Conservation (phyloP, 2,888 invertebrate genomes). For the Meliscaeva auricollis region DNA sequence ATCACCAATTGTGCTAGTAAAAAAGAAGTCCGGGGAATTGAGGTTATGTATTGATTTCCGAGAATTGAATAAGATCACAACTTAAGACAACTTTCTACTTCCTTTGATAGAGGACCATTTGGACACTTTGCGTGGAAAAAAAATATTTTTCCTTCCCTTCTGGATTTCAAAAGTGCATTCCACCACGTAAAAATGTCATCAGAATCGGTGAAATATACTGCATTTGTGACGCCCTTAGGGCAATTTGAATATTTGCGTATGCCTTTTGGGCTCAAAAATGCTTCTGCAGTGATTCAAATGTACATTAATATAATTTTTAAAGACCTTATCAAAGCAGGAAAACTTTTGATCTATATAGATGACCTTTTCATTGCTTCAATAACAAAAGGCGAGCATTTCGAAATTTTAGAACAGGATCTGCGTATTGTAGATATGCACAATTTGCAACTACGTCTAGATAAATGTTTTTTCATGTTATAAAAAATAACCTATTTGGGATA, state of each 20-base stretch:
- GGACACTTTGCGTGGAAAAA: not conserved
- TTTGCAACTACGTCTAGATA: slow-evolving; percentile 63
- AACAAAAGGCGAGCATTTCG: slow-evolving; percentile 48
- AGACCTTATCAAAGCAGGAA: slow-evolving; percentile 26
- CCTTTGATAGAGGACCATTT: not conserved
- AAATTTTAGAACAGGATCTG: slow-evolving; percentile 28
- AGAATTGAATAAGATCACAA: too few species aligned
- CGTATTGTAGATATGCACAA: slow-evolving; percentile 58
- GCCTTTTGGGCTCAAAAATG: slow-evolving; percentile 15
- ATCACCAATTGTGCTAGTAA: too few species aligned
- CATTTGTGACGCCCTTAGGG: not conserved
- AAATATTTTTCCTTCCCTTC: slow-evolving; percentile 3
- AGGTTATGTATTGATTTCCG: too few species aligned
- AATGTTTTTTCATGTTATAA: slow-evolving; percentile 73
- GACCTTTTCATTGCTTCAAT: slow-evolving; percentile 76
- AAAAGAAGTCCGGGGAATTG: too few species aligned
- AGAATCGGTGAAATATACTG: slow-evolving; percentile 11
- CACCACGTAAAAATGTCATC: slow-evolving; percentile 9
- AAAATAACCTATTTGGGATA: slow-evolving; percentile 52
- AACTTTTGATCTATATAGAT: slow-evolving; percentile 77
- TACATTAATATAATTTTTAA: slow-evolving; percentile 2
- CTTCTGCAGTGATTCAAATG: not conserved
- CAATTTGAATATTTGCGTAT: slow-evolving; percentile 7
- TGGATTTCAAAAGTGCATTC: slow-evolving; percentile 20
- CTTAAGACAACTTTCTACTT: too few species aligned